Evolutionary conservation across 1,140 invertebrate species (phyloP).

Genomic region (Temnothorax longispinosus): DNA sequence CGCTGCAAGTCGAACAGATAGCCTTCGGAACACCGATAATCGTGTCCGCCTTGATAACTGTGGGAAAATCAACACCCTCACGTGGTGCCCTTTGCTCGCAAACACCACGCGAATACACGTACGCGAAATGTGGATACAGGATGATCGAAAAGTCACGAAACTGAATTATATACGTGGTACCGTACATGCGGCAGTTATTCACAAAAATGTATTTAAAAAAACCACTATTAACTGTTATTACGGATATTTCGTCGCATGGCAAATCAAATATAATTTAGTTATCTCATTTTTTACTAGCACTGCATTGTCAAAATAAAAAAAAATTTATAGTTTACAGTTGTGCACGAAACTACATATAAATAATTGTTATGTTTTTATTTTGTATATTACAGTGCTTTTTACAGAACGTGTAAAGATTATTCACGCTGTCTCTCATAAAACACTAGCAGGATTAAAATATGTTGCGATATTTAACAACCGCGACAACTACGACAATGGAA

Average conservation of each 20-base stretch:
- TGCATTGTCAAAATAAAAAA: background rate
- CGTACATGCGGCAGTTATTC: background rate
- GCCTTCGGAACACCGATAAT: slow-evolving; percentile 59
- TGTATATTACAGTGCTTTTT: background rate
- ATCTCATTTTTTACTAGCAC: background rate
- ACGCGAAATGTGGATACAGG: slow-evolving; percentile 42
- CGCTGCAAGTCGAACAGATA: slow-evolving; percentile 41
- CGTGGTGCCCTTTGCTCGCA: slow-evolving; percentile 55
- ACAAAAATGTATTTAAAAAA: slow-evolving; percentile 8
- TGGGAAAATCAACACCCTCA: slow-evolving; percentile 74
- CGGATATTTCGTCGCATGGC: background rate
- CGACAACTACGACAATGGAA: slow-evolving; percentile 20
- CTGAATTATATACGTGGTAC: background rate
- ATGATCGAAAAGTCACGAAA: slow-evolving; percentile 58
- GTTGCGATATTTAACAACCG: background rate
- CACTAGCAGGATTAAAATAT: slow-evolving; percentile 16
- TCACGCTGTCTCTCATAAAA: background rate
- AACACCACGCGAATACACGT: slow-evolving; percentile 42
- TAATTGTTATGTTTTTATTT: slow-evolving; percentile 15
- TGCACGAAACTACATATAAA: background rate
- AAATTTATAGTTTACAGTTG: slow-evolving; percentile 14
- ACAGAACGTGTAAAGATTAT: background rate
- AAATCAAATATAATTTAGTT: slow-evolving; percentile 17
- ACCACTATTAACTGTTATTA: slow-evolving; percentile 16
- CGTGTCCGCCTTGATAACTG: slow-evolving; percentile 77